phyloP scores from a whole-genome alignment of 2,113 vertebrate species.

The Platichthys flesus region DNA sequence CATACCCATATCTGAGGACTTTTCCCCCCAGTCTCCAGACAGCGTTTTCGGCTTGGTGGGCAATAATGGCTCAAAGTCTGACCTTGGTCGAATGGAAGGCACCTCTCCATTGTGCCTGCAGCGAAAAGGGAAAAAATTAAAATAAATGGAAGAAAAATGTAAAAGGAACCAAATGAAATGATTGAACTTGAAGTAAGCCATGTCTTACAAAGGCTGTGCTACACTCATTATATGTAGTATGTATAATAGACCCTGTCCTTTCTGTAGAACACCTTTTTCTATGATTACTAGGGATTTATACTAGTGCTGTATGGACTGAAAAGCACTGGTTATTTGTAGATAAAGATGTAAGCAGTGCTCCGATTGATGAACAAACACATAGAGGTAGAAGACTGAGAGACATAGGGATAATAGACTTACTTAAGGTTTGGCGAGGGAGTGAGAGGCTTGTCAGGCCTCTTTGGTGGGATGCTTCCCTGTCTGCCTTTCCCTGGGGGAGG shows the following conservation, averaged over 20 bases:
- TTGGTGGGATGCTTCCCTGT: conserved; percentile 82
- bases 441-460: conserved; percentile 90
- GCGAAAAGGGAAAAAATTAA: conserved; percentile 34
- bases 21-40: conserved; percentile 75
- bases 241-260: background rate
- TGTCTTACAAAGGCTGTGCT: background rate
- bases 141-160: background rate
- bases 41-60: conserved; percentile 88
- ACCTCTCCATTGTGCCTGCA: conserved; percentile 93
- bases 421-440: conserved; percentile 81
- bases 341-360: too few relatives aligned
- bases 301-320: background rate
- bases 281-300: background rate
- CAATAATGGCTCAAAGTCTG: conserved; percentile 85
- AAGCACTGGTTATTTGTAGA: background rate
- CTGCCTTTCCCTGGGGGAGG: conserved; percentile 87
- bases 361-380: background rate
- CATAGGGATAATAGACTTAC: conserved; percentile 76
- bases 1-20: conserved; percentile 68
- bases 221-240: background rate
- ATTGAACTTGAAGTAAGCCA: background rate
- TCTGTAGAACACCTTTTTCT: background rate
- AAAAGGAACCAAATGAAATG: background rate
- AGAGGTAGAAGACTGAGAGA: background rate
- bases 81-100: conserved; percentile 85